Conservation (phyloP, 2,797 vertebrate species). For the Ptychadena robeensis region DNA sequence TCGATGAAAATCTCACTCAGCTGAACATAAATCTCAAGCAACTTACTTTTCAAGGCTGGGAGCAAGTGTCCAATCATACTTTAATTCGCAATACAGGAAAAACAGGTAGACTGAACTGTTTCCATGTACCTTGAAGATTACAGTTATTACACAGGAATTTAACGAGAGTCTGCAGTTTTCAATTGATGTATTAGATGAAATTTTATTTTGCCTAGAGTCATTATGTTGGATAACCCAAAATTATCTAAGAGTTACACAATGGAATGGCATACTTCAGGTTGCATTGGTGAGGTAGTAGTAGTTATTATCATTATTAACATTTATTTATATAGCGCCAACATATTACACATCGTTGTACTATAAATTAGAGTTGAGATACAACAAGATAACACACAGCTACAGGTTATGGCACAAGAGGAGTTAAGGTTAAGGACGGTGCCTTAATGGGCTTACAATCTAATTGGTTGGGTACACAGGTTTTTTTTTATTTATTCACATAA, state of each 20-base stretch:
- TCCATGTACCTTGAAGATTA: slow-evolving; percentile 57
- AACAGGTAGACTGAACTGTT: slow-evolving; percentile 80
- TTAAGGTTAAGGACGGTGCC: no score
- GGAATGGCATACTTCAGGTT: neutral
- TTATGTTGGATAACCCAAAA: neutral
- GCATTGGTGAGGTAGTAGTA: neutral
- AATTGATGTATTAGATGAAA: neutral
- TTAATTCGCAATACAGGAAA: slow-evolving; percentile 92
- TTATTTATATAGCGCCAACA: no score
- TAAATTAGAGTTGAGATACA: no score
- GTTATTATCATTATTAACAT: no score
- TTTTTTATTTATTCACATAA: no score
- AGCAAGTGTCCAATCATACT: slow-evolving; percentile 76
- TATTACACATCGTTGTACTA: no score
- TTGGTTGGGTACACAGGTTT: no score
- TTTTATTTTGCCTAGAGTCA: slow-evolving; percentile 13
- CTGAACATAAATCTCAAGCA: slow-evolving; percentile 91
- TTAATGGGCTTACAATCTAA: no score
- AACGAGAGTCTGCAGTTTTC: neutral
- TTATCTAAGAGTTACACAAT: neutral
- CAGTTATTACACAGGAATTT: slow-evolving; percentile 48
- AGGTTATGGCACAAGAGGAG: no score
- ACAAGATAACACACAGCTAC: no score
- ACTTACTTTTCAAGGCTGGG: slow-evolving; percentile 89
- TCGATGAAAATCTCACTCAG: slow-evolving; percentile 89